phyloP scores from a whole-genome alignment of 2,888 invertebrate genomes.

The Drosophila tanythrix region DNA sequence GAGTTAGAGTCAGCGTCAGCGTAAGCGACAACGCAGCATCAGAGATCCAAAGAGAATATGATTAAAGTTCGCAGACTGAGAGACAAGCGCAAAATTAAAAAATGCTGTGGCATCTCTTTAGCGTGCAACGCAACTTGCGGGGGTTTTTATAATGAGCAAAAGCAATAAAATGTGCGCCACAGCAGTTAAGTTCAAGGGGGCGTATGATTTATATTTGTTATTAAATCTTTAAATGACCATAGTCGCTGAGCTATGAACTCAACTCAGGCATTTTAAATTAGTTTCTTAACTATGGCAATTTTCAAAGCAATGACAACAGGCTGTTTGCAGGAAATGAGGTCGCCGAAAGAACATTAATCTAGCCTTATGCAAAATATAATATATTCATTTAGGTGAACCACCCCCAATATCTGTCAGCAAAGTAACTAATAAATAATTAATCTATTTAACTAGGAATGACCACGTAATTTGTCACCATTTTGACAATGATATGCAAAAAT shows the following conservation, averaged over 20 bases:
- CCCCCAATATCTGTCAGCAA: not conserved
- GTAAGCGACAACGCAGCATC: not conserved
- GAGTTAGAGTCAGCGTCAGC: not conserved
- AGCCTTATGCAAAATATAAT: constrained; percentile 4
- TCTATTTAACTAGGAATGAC: not conserved
- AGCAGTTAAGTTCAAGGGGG: constrained; percentile 51
- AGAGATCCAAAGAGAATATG: constrained; percentile 60
- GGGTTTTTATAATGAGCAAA: constrained; percentile 67
- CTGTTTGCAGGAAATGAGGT: constrained; percentile 11
- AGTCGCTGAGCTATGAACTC: constrained; percentile 17
- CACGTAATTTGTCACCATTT: not conserved
- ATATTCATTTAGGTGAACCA: not conserved
- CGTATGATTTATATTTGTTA: constrained; percentile 76
- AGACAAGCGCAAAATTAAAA: constrained; percentile 74
- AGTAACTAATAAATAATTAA: not conserved
- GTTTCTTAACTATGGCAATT: constrained; percentile 54
- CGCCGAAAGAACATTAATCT: constrained; percentile 11
- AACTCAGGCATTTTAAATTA: constrained; percentile 43
- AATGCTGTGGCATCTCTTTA: constrained; percentile 68
- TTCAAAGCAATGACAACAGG: constrained; percentile 20
- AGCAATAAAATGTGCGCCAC: constrained; percentile 67
- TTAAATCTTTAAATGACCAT: constrained; percentile 65
- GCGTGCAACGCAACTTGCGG: constrained; percentile 44
- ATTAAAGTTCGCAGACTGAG: constrained; percentile 65
- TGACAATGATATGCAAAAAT: not conserved